phyloP scores from a whole-genome alignment of 1,140 invertebrate species.

The Zaprionus capensis region DNA sequence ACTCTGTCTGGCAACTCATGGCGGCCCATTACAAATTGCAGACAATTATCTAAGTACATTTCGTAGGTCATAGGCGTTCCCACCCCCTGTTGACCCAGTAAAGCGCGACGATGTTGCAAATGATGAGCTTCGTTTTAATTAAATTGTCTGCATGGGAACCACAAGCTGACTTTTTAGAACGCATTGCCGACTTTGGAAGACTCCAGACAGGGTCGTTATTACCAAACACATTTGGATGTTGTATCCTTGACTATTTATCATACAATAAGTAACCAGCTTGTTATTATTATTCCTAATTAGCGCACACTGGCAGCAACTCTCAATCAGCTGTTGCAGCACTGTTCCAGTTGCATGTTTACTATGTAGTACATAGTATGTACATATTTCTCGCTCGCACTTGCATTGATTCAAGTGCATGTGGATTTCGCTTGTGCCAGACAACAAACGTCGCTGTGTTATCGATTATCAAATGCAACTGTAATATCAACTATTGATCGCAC shows the following conservation, averaged over 20 bases:
- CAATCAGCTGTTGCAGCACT: no score
- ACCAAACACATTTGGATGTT: constrained; percentile 18
- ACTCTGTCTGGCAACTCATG: neutral
- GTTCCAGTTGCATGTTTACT: no score
- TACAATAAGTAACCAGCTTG: constrained; percentile 1
- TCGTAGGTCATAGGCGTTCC: constrained; percentile 3
- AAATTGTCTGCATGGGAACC: constrained; percentile 55
- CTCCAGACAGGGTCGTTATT: neutral
- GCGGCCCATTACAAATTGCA: constrained; percentile 48
- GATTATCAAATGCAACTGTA: no score
- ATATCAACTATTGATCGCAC: no score
- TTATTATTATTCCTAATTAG: no score
- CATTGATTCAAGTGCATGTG: no score
- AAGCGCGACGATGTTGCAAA: constrained; percentile 23
- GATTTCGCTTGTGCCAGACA: no score
- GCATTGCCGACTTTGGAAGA: constrained; percentile 16
- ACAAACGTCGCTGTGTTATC: no score
- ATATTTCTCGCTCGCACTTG: no score
- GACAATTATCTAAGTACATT: constrained; percentile 39
- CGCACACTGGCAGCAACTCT: no score
- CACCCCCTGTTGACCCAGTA: constrained; percentile 37
- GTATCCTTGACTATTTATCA: constrained; percentile 56
- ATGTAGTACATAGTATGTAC: no score
- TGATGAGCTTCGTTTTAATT: constrained; percentile 68
- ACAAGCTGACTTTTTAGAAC: constrained; percentile 56